phyloP scores from a whole-genome alignment of 2,113 vertebrate species.

The Chlamydotis undulata region DNA sequence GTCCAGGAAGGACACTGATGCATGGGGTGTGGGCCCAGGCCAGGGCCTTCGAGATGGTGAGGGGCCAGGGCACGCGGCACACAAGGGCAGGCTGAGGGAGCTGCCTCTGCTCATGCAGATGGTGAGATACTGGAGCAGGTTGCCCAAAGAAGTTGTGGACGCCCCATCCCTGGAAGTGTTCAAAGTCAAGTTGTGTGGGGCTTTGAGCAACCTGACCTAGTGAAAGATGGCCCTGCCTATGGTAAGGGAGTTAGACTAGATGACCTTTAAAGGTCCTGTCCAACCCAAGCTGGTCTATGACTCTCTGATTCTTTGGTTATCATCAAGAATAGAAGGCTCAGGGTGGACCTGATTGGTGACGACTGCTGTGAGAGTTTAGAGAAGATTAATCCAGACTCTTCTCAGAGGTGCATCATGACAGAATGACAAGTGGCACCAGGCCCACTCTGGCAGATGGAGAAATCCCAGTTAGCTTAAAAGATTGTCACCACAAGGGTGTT shows the following conservation, averaged over 20 bases:
- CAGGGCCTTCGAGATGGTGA: background rate
- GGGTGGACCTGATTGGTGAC: background rate
- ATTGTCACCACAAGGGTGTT: background rate
- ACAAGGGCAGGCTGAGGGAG: background rate
- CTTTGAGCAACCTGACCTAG: too few relatives aligned
- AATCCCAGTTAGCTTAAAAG: background rate
- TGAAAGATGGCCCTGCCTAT: background rate
- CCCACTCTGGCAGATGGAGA: background rate
- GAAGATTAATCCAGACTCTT: background rate
- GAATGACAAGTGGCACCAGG: background rate
- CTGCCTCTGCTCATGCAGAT: background rate
- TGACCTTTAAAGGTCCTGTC: background rate
- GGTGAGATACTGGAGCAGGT: too few relatives aligned
- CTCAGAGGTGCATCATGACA: background rate
- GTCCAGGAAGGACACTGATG: background rate
- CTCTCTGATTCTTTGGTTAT: background rate
- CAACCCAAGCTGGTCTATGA: background rate
- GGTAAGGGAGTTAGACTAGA: too few relatives aligned
- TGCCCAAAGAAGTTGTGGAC: too few relatives aligned
- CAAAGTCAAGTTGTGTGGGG: too few relatives aligned
- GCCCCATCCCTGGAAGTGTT: too few relatives aligned
- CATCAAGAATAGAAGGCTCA: background rate
- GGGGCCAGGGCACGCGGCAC: fast-evolving
- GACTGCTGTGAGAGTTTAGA: background rate
- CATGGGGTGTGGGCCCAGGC: background rate